A percentile compares a stretch with the other conserved stretches of the same genome.
phyloP scores from a whole-genome alignment of 2,113 vertebrate genomes.

The Eubucco bourcierii region DNA sequence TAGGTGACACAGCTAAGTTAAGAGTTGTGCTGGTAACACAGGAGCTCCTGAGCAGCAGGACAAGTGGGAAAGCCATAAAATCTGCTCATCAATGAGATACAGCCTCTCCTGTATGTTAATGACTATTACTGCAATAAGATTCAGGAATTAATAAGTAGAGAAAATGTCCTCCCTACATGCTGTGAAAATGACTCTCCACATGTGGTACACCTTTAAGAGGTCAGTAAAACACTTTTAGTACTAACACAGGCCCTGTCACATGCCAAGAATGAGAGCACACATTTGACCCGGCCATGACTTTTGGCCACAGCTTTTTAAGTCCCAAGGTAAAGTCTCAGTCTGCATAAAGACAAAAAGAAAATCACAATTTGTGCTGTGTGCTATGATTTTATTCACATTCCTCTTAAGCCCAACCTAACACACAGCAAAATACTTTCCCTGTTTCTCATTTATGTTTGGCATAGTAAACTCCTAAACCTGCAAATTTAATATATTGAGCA shows the following conservation, averaged over 20 bases:
- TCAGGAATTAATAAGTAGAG: slow-evolving; percentile 16
- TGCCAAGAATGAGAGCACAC: background rate
- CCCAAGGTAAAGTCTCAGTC: background rate
- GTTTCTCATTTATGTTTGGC: background rate
- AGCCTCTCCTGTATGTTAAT: background rate
- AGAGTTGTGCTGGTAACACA: background rate
- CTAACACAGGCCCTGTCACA: background rate
- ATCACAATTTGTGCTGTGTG: background rate
- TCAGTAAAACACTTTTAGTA: slow-evolving; percentile 39
- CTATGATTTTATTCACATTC: background rate
- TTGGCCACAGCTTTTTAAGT: slow-evolving; percentile 23
- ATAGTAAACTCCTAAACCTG: background rate
- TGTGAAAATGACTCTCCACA: background rate
- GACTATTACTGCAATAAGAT: background rate
- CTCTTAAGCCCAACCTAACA: background rate
- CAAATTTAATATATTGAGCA: background rate
- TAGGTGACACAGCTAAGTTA: background rate
- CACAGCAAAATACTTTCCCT: background rate
- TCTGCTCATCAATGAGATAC: background rate
- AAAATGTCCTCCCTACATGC: background rate
- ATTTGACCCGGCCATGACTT: slow-evolving; percentile 6
- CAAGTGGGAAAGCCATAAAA: background rate
- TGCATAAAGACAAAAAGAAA: background rate
- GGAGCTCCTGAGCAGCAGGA: background rate
- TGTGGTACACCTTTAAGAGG: background rate